Percentiles rank a stretch among this genome's conserved stretches.
phyloP scores from a whole-genome alignment of 2,888 invertebrate species.

The Hydraecia micacea region DNA sequence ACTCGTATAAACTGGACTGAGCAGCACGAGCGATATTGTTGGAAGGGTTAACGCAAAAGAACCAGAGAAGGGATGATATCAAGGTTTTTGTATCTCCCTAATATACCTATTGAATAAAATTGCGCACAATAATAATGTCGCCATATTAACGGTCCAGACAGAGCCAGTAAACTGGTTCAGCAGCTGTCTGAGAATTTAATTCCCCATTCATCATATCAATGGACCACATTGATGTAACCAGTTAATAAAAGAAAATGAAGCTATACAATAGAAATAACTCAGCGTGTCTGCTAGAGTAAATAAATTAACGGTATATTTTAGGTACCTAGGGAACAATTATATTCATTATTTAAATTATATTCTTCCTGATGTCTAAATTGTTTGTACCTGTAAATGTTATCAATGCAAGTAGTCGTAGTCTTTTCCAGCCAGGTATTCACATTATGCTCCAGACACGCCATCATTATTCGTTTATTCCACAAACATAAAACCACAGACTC shows the following conservation, averaged over 20 bases:
- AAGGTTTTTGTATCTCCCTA: background rate
- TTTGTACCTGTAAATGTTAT: background rate
- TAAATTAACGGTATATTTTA: background rate
- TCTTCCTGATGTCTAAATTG: background rate
- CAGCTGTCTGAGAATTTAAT: slow-evolving; percentile 7
- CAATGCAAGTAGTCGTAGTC: background rate
- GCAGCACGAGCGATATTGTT: background rate
- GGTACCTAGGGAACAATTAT: background rate
- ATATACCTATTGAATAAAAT: slow-evolving; percentile 11
- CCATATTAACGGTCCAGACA: slow-evolving; percentile 6
- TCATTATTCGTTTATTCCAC: background rate
- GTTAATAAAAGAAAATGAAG: background rate
- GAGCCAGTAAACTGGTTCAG: slow-evolving; percentile 11
- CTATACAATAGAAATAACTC: background rate
- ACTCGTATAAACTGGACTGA: background rate
- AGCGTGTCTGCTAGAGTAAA: background rate
- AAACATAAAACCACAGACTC: background rate
- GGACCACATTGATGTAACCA: background rate
- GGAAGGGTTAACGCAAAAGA: background rate
- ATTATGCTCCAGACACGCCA: background rate
- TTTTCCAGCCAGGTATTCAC: background rate
- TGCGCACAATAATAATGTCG: background rate
- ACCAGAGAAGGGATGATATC: background rate
- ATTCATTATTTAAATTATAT: background rate
- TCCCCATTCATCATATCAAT: background rate